These are phyloP conservation scores for Condylostylus longicornis DNA, from an alignment of 1,140 invertebrate genomes.

Conservation along the genomic window DNA sequence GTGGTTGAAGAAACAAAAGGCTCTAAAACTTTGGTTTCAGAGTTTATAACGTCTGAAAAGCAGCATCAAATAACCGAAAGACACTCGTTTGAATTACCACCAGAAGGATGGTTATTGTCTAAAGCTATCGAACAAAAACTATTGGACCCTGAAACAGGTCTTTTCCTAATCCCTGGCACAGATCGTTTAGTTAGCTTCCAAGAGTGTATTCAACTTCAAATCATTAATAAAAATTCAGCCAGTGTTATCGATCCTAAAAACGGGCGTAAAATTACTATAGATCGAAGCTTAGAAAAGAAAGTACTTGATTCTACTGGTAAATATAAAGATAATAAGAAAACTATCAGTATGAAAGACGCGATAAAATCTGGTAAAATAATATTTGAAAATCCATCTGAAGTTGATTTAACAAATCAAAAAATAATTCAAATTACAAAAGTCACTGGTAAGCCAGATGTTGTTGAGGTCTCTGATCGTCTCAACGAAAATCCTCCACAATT, in stretches of 20 bases:
- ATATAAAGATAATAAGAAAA: conserved; percentile 41
- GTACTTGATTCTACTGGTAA: conserved; percentile 63
- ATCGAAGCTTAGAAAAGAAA: conserved; percentile 59
- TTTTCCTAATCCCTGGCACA: conserved; percentile 76
- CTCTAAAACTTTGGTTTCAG: conserved; percentile 30
- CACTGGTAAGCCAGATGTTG: conserved; percentile 45
- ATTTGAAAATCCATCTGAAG: conserved; percentile 37
- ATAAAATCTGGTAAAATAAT: conserved; percentile 52
- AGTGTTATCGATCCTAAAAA: conserved; percentile 58
- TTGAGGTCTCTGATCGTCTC: conserved; percentile 43
- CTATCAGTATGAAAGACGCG: conserved; percentile 60
- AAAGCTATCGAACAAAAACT: conserved; percentile 62
- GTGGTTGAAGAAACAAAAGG: conserved; percentile 22
- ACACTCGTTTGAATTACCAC: conserved; percentile 52
- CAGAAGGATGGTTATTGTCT: conserved; percentile 62
- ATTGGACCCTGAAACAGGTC: conserved; percentile 64
- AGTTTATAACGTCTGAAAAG: conserved; percentile 34
- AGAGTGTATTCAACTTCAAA: conserved; percentile 70
- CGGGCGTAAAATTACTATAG: conserved; percentile 51
- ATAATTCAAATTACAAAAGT: conserved; percentile 46
- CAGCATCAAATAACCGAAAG: conserved; percentile 20
- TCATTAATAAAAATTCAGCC: conserved; percentile 70
- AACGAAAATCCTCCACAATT: conserved; percentile 28
- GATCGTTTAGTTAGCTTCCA: conserved; percentile 72
- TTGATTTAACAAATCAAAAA: conserved; percentile 36